Evolutionary conservation across 1,140 invertebrate genomes (phyloP).

Genomic region (Eumeta japonica): DNA sequence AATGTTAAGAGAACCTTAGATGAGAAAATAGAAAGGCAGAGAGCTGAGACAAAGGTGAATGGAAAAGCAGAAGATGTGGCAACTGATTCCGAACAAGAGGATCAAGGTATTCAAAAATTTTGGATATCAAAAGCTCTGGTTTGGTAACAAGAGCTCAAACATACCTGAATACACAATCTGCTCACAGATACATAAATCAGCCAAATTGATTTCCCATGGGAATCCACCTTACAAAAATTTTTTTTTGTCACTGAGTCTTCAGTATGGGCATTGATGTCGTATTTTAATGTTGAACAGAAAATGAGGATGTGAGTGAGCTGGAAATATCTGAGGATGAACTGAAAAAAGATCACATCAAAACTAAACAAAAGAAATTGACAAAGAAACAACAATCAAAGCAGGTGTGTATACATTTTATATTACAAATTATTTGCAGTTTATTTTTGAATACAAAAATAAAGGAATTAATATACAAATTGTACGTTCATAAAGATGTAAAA

Average conservation of each 20-base stretch:
- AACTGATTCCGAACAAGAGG: slow-evolving; percentile 39
- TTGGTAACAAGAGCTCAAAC: not conserved
- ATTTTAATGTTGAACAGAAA: slow-evolving; percentile 12
- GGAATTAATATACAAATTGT: no score
- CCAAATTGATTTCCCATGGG: no score
- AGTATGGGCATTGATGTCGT: not conserved
- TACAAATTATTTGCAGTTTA: no score
- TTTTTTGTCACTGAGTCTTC: not conserved
- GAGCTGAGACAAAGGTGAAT: slow-evolving; percentile 50
- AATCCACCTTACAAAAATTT: no score
- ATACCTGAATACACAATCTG: no score
- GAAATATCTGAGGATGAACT: slow-evolving; percentile 71
- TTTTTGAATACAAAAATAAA: no score
- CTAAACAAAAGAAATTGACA: slow-evolving; percentile 57
- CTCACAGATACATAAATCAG: no score
- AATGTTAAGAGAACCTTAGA: slow-evolving; percentile 79
- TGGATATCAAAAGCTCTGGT: not conserved
- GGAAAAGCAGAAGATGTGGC: slow-evolving; percentile 34
- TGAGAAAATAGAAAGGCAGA: slow-evolving; percentile 76
- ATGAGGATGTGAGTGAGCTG: slow-evolving; percentile 40
- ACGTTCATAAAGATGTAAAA: no score
- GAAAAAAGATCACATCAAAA: slow-evolving; percentile 65
- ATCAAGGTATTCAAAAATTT: slow-evolving; percentile 4
- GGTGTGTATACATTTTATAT: slow-evolving; percentile 16
- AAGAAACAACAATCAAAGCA: slow-evolving; percentile 57